Conservation (phyloP, 2,888 invertebrate species). For the Salpingus planirostris region DNA sequence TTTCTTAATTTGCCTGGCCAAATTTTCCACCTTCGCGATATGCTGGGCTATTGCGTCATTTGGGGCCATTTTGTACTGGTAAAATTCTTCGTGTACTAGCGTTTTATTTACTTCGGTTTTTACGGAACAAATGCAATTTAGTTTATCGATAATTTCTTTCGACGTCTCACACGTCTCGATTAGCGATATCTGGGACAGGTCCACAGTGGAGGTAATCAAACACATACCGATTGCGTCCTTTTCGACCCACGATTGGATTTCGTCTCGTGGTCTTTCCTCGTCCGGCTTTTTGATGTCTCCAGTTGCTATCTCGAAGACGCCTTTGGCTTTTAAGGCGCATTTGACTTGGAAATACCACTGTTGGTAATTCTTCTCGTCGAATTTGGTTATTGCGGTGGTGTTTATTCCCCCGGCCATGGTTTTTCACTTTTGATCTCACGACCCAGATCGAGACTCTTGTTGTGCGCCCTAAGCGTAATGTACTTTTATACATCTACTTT, state of each 20-base stretch:
- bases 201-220: too few species aligned
- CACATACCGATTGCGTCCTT: conserved; percentile 5
- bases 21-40: conserved; percentile 17
- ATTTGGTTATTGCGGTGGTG: too few species aligned
- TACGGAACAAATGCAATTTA: conserved; percentile 6
- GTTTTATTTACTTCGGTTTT: conserved; percentile 12
- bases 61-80: conserved; percentile 8
- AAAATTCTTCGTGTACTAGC: too few species aligned
- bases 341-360: conserved; percentile 1
- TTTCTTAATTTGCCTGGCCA: conserved; percentile 12
- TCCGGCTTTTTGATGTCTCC: background rate
- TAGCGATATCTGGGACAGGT: conserved; percentile 3
- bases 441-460: too few species aligned
- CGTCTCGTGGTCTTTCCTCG: background rate
- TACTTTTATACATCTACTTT: too few species aligned
- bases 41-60: conserved; percentile 17
- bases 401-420: too few species aligned
- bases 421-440: too few species aligned
- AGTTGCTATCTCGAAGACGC: background rate
- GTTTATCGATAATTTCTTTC: conserved; percentile 9
- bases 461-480: too few species aligned
- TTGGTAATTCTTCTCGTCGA: background rate
- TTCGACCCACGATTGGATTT: background rate
- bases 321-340: conserved; percentile 1
- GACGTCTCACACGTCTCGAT: conserved; percentile 10